These are phyloP conservation scores for Salvator merianae DNA, from an alignment of 2,113 vertebrate genomes.

Conservation along the genomic window DNA sequence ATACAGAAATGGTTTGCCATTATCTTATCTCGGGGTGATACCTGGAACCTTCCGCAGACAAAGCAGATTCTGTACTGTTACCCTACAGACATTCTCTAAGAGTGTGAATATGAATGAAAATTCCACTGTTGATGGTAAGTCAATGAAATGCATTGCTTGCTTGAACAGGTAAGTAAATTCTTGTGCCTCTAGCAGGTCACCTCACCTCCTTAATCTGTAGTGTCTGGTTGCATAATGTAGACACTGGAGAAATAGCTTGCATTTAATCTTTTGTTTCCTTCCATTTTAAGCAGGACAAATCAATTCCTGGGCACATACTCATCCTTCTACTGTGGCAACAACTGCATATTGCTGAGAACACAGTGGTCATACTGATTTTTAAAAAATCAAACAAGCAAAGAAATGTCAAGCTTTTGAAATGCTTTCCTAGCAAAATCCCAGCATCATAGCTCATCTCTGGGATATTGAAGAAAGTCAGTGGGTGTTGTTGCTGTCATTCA, in stretches of 20 bases:
- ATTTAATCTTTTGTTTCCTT: slow-evolving; percentile 68
- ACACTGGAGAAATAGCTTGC: slow-evolving; percentile 65
- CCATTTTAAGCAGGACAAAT: slow-evolving; percentile 44
- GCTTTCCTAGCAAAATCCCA: not conserved
- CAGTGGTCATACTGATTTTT: slow-evolving; percentile 18
- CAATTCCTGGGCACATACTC: slow-evolving; percentile 49
- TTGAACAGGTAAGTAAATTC: slow-evolving; percentile 47
- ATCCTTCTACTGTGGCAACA: too few species aligned
- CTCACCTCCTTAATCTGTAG: slow-evolving; percentile 61
- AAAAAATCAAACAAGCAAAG: slow-evolving; percentile 14
- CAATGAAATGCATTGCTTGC: slow-evolving; percentile 49
- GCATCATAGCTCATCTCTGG: not conserved
- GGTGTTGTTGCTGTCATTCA: too few species aligned
- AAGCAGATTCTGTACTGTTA: too few species aligned
- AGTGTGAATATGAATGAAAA: too few species aligned
- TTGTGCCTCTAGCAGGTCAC: slow-evolving; percentile 54
- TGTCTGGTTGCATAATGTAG: slow-evolving; percentile 60
- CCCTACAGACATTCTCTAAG: too few species aligned
- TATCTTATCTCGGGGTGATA: too few species aligned
- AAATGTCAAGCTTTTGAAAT: not conserved
- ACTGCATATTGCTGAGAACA: slow-evolving; percentile 7
- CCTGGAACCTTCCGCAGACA: too few species aligned
- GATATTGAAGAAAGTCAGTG: not conserved
- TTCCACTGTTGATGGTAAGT: too few species aligned
- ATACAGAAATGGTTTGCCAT: too few species aligned